Base-by-base conservation (phyloP, 2,797 vertebrate genomes). In the Siniperca obscura region DNA sequence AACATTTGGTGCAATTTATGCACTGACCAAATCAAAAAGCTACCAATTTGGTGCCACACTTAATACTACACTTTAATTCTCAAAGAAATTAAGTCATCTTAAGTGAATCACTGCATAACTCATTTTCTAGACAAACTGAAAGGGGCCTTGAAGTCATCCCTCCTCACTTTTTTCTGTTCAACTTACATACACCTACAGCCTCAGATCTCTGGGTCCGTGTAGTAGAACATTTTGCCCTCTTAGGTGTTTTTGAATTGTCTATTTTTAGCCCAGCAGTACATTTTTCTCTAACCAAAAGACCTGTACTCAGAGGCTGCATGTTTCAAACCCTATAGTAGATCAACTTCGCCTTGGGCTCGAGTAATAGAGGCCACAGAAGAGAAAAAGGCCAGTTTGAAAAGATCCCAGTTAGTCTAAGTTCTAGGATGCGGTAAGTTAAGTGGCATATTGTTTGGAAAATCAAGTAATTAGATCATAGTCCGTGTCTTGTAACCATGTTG, bases 141-240 rank as follows among this genome's bases (percentile, higher is more conserved):
- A 40, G 16, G 10, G 65, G 59, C n/a, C 36, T 64, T 27, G 21
- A 81, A 83, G 74, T 64, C 27, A 80, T 68, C 67, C 64, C 69
- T 85, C 0, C 34, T 81, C 0, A 9, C 78, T 56, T 70, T 2
- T 57, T 19, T 2, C 19, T 48, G 19, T 55, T 68, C 1, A 42
- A 13, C 34, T 36, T 55, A 13, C 13, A 12, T 53, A 12, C 6
- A 60, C 52, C 38, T 55, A 56, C 25, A 65, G 67, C 8, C 27
- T 67, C 46, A 68, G 7, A 74, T 48, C 46, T 48, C 22, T 60
- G 25, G 16, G 3, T 72, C 6, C 8, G 3, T 40, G 25, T 2
- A 72, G 30, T 5, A 12, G 9, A 42, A n/a, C 2, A 7, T 14
- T 21, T 40, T 76, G 19, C 11, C 27, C 11, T 21, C 14, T 44